These are phyloP conservation scores for Oreotrochilus melanogaster DNA, from an alignment of 2,113 vertebrate species.

Conservation along the genomic window DNA sequence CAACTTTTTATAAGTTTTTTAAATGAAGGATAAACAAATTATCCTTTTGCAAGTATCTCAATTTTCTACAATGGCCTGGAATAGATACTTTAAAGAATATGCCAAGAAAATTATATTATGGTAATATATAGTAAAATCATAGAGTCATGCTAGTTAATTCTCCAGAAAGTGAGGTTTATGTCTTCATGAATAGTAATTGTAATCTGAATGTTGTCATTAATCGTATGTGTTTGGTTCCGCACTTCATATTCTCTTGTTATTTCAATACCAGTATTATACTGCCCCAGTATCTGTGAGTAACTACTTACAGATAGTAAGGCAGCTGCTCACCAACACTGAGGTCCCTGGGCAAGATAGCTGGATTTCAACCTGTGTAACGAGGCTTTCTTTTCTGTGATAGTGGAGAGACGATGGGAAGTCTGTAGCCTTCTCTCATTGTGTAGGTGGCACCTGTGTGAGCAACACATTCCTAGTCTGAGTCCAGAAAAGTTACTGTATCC, in stretches of 20 bases:
- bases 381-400: neutral
- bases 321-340: neutral
- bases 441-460: neutral
- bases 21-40: neutral
- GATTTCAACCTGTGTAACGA: rapidly evolving
- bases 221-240: neutral
- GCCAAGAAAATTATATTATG: neutral
- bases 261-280: neutral
- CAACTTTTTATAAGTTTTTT: neutral
- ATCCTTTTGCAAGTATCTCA: neutral
- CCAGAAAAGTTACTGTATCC: neutral
- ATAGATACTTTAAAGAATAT: neutral
- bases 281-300: neutral
- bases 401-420: rapidly evolving
- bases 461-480: neutral
- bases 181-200: neutral
- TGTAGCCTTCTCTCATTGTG: neutral
- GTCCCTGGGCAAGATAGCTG: neutral
- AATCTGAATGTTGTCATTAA: neutral
- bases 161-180: neutral
- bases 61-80: neutral
- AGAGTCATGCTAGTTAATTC: neutral
- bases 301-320: neutral
- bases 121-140: neutral
- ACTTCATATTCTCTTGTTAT: neutral